Base-by-base conservation (phyloP, 1,140 invertebrate species). In the Holotrichia oblita region DNA sequence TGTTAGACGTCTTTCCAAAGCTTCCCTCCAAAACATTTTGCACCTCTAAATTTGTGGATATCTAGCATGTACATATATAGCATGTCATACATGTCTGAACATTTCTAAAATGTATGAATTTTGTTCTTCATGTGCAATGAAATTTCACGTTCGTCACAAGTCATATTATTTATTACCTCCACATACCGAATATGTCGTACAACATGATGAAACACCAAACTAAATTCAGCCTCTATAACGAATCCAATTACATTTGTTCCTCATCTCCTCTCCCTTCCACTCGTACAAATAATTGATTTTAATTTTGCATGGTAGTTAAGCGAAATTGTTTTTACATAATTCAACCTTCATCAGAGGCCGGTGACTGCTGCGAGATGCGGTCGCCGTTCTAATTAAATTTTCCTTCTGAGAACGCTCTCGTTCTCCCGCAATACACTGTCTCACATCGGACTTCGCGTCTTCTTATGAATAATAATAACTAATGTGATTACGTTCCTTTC, bases 271-370 rank as follows among this genome's bases (percentile, higher is more conserved):
- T 55, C 17, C 27, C 27, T 2, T 34, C 27, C 2, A 34, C 27
- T 55, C 61, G 22, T 22, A 69, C 61, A 69, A 69, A 69, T 69
- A 69, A 69, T 69, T 69, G 61, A 69, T 69, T 69, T 69, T 69
- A 69, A 69, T 69, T 69, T 69, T 27, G 61, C 61, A 27, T 14
- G 61, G 61, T 34, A 69, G 61, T 69, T 69, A 69, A 69, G 22
- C 61, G 61, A 69, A 69, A 69, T 69, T 69, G 61, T 69, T 69
- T 69, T 69, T 69, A 69, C 61, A 69, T 69, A 69, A 69, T 69
- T 69, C 61, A 69, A 22, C 17, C 61, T 69, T 22, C 61, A 69
- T 69, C 22, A 69, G 48, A 55, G 48, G 48, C 48, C 48, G 48
- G 12, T 34, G 20, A 69, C 22, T 69, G 22, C 14, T 48, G 7